Evolutionary conservation across 2,113 vertebrate genomes (phyloP), one percentile per base, ranked within the genome.

Genomic region (Bostrychus sinensis): DNA sequence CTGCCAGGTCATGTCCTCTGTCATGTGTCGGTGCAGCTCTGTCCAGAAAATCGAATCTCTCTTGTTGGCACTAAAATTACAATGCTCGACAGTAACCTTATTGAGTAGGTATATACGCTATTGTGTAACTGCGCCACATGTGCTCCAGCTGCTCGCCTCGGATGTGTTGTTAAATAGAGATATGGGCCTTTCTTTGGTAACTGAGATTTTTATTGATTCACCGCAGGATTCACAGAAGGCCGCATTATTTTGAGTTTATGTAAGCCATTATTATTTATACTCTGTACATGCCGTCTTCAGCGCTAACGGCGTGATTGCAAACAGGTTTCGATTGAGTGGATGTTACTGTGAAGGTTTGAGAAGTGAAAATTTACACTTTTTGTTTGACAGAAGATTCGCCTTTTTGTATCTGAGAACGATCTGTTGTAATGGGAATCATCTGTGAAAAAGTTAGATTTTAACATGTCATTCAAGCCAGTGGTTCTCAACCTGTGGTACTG

Each of bases 31-130:
- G 62, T 75, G 56, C 32, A 77, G 39, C 41, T 48, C 63, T 77
- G 37, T 81, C 60, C 55, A 73, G 75, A 75, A 86, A 84, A 72
- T 82, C 86, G 78, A 86, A 75, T 74, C 65, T 67, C 34, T 54
- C 26, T 68, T 60, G 66, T 64, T 72, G 62, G 56, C 62, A 70
- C 68, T 71, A 45, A 58, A 53, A 61, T 34, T 12, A 57, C 53
- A n/a, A n/a, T n/a, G n/a, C n/a, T n/a, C n/a, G n/a, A n/a, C n/a
- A n/a, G 56, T 43, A n/a, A 42, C 45, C 54, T 62, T 55, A 59
- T 3, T 30, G 71, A n/a, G 25, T 63, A 62, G 57, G 50, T 67
- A 62, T 81, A 77, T 56, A 59, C 59, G 20, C 65, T 50, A 70
- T 78, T 85, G 20, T 22, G 38, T 68, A 80, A 86, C 66, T 36